phyloP scores from a whole-genome alignment of 2,888 invertebrate species.

The Drosophila cognata region DNA sequence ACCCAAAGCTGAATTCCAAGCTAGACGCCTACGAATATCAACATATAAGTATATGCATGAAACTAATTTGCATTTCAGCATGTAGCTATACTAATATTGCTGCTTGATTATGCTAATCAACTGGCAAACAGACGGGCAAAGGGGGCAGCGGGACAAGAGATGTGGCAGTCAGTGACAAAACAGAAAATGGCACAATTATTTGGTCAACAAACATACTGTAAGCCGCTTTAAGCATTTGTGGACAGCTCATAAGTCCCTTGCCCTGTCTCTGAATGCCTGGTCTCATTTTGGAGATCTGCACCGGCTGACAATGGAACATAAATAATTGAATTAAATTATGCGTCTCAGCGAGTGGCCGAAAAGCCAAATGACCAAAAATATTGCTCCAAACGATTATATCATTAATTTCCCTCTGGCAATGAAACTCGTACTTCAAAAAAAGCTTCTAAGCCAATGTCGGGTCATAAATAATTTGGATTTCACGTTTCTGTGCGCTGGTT shows the following conservation, averaged over 20 bases:
- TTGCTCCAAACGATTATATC: conserved; percentile 40
- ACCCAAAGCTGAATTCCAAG: conserved; percentile 10
- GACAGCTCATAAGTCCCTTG: conserved; percentile 44
- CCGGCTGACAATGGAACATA: conserved; percentile 46
- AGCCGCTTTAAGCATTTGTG: conserved; percentile 69
- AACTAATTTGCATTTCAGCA: conserved; percentile 27
- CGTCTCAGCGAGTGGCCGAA: conserved; percentile 45
- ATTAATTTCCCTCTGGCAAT: conserved; percentile 19
- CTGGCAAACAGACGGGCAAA: conserved; percentile 18
- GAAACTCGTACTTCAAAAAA: conserved; percentile 17
- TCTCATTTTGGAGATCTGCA: conserved; percentile 40
- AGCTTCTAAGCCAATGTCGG: conserved; percentile 46
- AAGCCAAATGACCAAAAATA: conserved; percentile 32
- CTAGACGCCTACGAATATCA: background rate
- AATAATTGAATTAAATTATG: conserved; percentile 78
- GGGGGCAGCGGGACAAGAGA: background rate
- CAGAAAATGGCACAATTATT: conserved; percentile 56
- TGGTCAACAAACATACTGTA: conserved; percentile 58
- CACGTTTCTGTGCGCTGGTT: conserved; percentile 39
- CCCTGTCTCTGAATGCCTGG: conserved; percentile 34
- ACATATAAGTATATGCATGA: background rate
- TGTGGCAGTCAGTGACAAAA: conserved; percentile 34
- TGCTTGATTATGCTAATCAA: conserved; percentile 68
- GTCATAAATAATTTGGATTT: conserved; percentile 65
- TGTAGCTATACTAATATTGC: conserved; percentile 39